These are phyloP conservation scores for Phylloscopus collybita DNA, from an alignment of 2,797 vertebrate species.

Conservation along the genomic window DNA sequence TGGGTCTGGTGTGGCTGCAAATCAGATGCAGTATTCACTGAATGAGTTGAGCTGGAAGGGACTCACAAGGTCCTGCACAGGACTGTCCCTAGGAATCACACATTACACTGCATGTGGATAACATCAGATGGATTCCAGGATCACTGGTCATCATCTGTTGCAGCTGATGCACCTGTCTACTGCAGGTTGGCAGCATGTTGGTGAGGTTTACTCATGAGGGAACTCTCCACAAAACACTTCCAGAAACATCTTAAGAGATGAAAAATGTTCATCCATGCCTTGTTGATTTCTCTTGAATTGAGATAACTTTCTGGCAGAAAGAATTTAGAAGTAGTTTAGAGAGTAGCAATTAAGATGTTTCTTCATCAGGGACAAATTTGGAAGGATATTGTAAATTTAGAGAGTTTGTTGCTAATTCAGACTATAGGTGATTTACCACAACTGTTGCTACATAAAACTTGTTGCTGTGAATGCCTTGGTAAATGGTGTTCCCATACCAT, in stretches of 20 bases:
- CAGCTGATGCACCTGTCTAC: neutral
- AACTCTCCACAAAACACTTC: neutral
- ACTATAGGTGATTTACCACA: neutral
- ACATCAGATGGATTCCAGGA: neutral
- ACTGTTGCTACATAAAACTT: neutral
- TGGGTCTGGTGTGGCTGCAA: neutral
- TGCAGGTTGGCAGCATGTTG: fast-evolving
- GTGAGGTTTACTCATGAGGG: neutral
- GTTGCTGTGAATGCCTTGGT: neutral
- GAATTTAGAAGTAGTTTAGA: neutral
- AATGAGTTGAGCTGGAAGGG: neutral
- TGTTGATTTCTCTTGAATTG: neutral
- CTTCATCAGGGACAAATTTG: neutral
- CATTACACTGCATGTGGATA: fast-evolving
- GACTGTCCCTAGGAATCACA: neutral
- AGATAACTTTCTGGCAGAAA: neutral
- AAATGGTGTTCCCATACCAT: neutral
- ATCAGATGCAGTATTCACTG: neutral
- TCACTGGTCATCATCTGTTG: fast-evolving
- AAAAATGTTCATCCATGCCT: neutral
- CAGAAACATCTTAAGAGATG: neutral
- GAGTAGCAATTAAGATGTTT: neutral
- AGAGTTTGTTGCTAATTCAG: neutral
- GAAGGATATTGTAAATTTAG: neutral
- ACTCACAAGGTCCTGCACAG: neutral